Base-by-base conservation (phyloP, 2,888 invertebrate genomes). In the Eupithecia abbreviata region DNA sequence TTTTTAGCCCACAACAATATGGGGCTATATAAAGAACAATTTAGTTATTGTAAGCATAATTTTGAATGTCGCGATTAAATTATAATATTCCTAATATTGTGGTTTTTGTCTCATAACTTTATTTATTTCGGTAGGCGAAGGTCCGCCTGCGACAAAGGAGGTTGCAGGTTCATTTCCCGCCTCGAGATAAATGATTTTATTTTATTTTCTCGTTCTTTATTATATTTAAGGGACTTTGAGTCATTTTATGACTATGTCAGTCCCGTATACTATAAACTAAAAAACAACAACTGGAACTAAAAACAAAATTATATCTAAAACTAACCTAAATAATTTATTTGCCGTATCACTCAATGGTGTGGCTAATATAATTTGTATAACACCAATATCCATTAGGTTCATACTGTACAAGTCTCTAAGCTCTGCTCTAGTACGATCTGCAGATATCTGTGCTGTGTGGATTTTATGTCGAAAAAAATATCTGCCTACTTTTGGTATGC, bases 51-150 rank as follows among this genome's bases (percentile, higher is more conserved):
- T 86, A 86, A 84, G 83, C 82, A 79, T 82, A 85, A 79, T 77
- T 76, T 84, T 81, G 83, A 82, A 80, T 81, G 82, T 82, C 84
- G 84, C 85, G 82, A 87, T 84, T 87, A 87, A 87, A 85, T 83
- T 80, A 84, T 84, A 83, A 84, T 82, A 79, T 69, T 69, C 69
- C 12, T 69, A 30, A 30, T 45, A 2, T n/a, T 68, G n/a, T 43
- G 4, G n/a, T 68, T 68, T 68, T 68, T 45, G 15, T 68, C 4
- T 43, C 13, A 66, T 43, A 18, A 18, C 55, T 10, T 58, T 58
- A 58, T 58, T 18, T 58, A 58, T 58, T 55, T 58, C n/a, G 55
- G 9, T 9, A n/a, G 9, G 9, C 3, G 55, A 58, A 18, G n/a
- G n/a, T 15, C n/a, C n/a, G 51, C 6, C 15, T 51, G 15, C 51